Conservation (phyloP, 2,888 invertebrate species). For the Escarpia spicata region DNA sequence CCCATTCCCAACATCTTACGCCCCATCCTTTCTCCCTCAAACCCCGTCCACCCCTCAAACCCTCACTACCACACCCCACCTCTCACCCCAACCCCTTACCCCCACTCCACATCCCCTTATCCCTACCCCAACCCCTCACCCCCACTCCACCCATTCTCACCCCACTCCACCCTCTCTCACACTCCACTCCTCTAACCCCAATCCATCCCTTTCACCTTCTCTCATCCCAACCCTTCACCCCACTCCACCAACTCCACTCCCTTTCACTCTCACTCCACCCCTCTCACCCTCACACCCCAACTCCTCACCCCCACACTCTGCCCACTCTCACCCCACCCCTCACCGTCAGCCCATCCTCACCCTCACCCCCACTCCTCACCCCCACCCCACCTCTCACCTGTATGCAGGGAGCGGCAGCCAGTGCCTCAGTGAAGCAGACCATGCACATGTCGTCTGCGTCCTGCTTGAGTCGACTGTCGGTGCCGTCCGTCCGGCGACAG, state of each 20-base stretch:
- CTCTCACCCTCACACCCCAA: neutral
- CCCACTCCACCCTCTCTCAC: neutral
- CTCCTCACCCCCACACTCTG: neutral
- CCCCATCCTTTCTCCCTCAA: too few relatives aligned
- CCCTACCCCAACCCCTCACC: neutral
- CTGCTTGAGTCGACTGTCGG: slow-evolving; percentile 75
- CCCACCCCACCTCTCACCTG: slow-evolving; percentile 66
- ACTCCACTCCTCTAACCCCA: neutral
- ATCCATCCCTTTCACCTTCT: neutral
- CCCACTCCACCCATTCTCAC: neutral
- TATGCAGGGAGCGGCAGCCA: slow-evolving; percentile 93
- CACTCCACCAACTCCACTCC: neutral
- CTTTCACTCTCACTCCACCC: neutral
- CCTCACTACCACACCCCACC: neutral
- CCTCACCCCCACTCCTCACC: neutral
- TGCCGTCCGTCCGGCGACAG: slow-evolving; percentile 69
- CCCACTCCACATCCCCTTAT: neutral
- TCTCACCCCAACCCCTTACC: neutral
- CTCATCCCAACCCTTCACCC: neutral
- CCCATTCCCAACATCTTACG: too few relatives aligned
- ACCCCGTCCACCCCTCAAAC: too few relatives aligned
- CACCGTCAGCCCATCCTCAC: neutral
- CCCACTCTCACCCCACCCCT: neutral
- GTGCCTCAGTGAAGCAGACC: slow-evolving; percentile 97
- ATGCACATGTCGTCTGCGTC: slow-evolving; percentile 99